phyloP scores from a whole-genome alignment of 2,797 vertebrate genomes.

The Fundulus diaphanus region DNA sequence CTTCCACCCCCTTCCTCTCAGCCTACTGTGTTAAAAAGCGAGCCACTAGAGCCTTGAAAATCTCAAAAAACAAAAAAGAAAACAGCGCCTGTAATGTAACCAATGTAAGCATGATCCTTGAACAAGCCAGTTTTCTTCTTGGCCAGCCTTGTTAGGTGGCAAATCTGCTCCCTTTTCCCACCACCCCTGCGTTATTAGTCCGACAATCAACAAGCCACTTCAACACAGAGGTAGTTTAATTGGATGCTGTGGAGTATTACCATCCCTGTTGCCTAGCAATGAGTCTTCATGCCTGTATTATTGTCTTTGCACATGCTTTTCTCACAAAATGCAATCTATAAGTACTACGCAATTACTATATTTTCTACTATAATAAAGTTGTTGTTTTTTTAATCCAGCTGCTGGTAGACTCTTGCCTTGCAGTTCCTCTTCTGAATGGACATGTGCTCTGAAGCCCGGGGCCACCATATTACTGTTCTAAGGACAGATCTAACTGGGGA shows the following conservation, averaged over 20 bases:
- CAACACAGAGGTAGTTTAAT: conserved; percentile 71
- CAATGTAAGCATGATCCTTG: conserved; percentile 61
- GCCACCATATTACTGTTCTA: conserved; percentile 14
- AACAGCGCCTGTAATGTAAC: conserved; percentile 41
- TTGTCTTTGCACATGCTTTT: conserved; percentile 47
- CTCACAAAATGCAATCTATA: conserved; percentile 50
- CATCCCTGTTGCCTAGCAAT: conserved; percentile 81
- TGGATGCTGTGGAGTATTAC: conserved; percentile 70
- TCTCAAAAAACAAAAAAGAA: too few relatives aligned
- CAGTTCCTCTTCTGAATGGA: conserved; percentile 23
- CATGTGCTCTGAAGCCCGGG: conserved; percentile 9
- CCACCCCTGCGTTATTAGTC: conserved; percentile 63
- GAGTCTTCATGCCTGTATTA: conserved; percentile 43
- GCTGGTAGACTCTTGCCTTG: conserved; percentile 26
- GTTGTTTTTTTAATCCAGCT: conserved; percentile 29
- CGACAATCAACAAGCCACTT: conserved; percentile 77
- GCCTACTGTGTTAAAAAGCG: too few relatives aligned
- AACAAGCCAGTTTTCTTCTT: conserved; percentile 64
- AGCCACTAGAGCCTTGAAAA: too few relatives aligned
- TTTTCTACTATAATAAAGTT: conserved; percentile 46
- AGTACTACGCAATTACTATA: conserved; percentile 63
- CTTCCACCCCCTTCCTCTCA: too few relatives aligned
- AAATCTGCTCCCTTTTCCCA: conserved; percentile 66
- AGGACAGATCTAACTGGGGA: conserved; percentile 9
- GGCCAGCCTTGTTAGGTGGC: conserved; percentile 60